Evolutionary conservation across 2,113 vertebrate genomes (phyloP), one percentile per base, ranked within the genome.

Genomic region (Thryonomys swinderianus): DNA sequence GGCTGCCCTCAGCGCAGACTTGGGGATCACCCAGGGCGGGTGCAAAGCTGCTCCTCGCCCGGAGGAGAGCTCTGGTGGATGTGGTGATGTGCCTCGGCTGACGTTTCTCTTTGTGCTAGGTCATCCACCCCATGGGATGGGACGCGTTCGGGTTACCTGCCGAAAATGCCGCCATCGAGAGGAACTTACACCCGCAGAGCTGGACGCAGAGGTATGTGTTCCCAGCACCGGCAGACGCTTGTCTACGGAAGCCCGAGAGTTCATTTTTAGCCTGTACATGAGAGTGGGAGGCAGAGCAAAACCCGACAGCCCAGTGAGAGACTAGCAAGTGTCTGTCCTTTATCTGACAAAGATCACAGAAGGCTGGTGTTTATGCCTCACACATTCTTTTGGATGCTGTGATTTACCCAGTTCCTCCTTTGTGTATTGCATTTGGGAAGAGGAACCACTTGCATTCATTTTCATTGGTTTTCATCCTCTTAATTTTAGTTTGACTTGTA

Each of bases 91-190:
- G 20, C 6, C 3, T n/a, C 53, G 92, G 32, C 20, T 16, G 12
- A 9, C 79, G 16, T 20, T 83, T 98, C 91, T 95, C 61, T 95
- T 91, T 45, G 18, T 90, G 14, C 25, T 94, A 99, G 99, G 99
- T 99, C 89, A 98, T 99, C 93, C 99, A 99, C 98, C 99, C 99
- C 3, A 99, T 99, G 99, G 99, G 99, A 32, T 99, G 99, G 99
- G 99, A 99, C 9, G 99, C 99, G 0, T 99, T 99, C 88, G 99
- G 99, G 37, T 98, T 99, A 55, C 99, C 99, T 64, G 99, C 99
- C 2, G 99, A 99, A 98, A 99, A 99, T 27, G 99, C 99, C 27
- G 99, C 99, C 11, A 99, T 99, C 18, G 99, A 99, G 93, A 98
- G 98, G 94, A 98, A 98, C 2, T 98, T 99, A 1, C 99, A 99